Evolutionary conservation across 2,113 vertebrate species (phyloP), one percentile per base, ranked within the genome.

Genomic region (Pluvialis apricaria): DNA sequence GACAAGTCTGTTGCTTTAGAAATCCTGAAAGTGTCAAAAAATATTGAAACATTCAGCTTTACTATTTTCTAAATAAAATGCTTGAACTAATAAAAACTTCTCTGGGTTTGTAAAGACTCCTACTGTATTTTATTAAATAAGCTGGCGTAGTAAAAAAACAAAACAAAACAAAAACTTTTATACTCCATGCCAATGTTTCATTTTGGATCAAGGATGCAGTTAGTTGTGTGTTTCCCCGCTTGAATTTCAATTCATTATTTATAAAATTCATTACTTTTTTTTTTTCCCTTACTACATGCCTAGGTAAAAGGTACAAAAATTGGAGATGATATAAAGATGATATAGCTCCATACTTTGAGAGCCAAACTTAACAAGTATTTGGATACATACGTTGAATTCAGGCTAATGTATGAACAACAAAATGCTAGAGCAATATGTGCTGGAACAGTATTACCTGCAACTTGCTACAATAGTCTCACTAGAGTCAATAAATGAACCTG

Each of bases 281-380:
- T 72, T 70, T 55, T 58, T 10, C 7, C 15, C 45, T 9, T 47
- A 26, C 5, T 36, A 5, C 4, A 2, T 36, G 2, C 10, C n/a
- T 28, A 45, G 19, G 19, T 29, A 28, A n/a, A 73, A 84, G 11
- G 4, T 15, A 34, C 9, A 15, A 75, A 47, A 73, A 60, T 11
- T 0, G 0, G n/a, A 77, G 24, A 66, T 34, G 4, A 29, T 25
- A 16, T 3, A 36, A 82, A 31, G 10, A 61, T 38, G 3, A 13
- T 13, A 15, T 0, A 68, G 9, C 10, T 52, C 51, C 42, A 49
- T 7, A 31, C 3, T 42, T 70, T 38, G 55, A 49, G 14, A 92
- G 7, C 11, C 15, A 85, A 84, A 66, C 3, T 9, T 44, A 29
- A 14, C 4, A 42, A 61, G 3, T 42, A 32, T 70, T 47, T 85